A percentile compares a stretch with the other conserved stretches of the same genome.
phyloP scores from a whole-genome alignment of 1,140 invertebrate genomes.

The Leptoteleia sp. region DNA sequence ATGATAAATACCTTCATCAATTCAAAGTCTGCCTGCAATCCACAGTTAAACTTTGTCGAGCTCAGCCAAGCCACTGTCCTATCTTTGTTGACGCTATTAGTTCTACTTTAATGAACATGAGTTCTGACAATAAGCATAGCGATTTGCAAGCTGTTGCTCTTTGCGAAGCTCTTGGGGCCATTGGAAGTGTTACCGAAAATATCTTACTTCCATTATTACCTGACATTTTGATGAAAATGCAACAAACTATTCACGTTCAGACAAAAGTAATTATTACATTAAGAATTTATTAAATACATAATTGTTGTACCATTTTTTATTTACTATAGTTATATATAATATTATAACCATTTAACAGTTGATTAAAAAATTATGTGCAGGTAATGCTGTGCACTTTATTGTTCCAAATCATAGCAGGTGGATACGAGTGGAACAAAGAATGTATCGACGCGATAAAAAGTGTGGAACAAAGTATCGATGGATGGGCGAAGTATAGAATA shows the following conservation, averaged over 20 bases:
- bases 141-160: slow-evolving; percentile 79
- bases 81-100: slow-evolving; percentile 85
- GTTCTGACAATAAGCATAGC: slow-evolving; percentile 69
- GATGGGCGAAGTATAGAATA: slow-evolving; percentile 93
- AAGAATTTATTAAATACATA: too few species aligned
- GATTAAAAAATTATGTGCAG: slow-evolving; percentile 47
- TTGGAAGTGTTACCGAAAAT: slow-evolving; percentile 85
- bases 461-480: slow-evolving; percentile 84
- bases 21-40: slow-evolving; percentile 86
- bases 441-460: slow-evolving; percentile 82
- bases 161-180: slow-evolving; percentile 88
- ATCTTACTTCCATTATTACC: slow-evolving; percentile 82
- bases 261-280: slow-evolving; percentile 66
- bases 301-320: too few species aligned
- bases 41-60: slow-evolving; percentile 85
- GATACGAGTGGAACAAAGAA: slow-evolving; percentile 83
- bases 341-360: too few species aligned
- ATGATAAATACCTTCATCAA: slow-evolving; percentile 82
- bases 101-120: slow-evolving; percentile 80
- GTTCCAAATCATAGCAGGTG: slow-evolving; percentile 89
- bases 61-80: slow-evolving; percentile 83
- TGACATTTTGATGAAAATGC: slow-evolving; percentile 83
- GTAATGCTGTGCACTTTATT: slow-evolving; percentile 90
- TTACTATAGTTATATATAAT: too few species aligned
- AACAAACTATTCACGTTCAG: slow-evolving; percentile 74